phyloP scores from a whole-genome alignment of 1,140 invertebrate genomes.

The Drosophila fuyamai region DNA sequence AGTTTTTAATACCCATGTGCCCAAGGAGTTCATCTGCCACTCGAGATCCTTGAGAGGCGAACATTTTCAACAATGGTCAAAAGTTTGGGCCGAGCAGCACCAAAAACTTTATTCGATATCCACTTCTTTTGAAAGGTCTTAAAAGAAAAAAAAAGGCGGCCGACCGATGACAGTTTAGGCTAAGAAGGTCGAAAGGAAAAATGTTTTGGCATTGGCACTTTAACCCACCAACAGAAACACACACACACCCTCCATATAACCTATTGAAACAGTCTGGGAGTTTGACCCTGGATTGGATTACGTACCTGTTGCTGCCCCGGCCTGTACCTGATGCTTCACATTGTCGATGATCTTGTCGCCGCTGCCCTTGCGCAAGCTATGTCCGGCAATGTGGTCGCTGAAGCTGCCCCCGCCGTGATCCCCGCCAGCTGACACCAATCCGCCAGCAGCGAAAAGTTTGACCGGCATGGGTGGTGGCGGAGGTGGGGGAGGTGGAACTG shows the following conservation, averaged over 20 bases:
- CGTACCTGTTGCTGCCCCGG: conserved; percentile 82
- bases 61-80: conserved; percentile 38
- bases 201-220: neutral
- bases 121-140: conserved; percentile 5
- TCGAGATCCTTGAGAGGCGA: conserved; percentile 6
- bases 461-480: conserved; percentile 37
- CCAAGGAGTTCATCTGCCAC: conserved; percentile 8
- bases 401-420: conserved; percentile 36
- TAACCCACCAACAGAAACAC: neutral
- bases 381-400: conserved; percentile 68
- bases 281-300: conserved; percentile 7
- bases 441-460: conserved; percentile 19
- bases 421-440: conserved; percentile 9
- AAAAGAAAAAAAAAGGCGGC: neutral
- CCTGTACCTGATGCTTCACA: conserved; percentile 81
- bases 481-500: conserved; percentile 50
- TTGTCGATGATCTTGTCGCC: conserved; percentile 78
- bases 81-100: conserved; percentile 19
- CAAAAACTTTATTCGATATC: conserved; percentile 33
- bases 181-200: neutral
- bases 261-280: neutral
- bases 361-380: conserved; percentile 61
- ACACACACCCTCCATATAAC: neutral
- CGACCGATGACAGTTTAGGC: neutral
- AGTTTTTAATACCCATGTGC: conserved; percentile 14